Percentiles rank a stretch among this genome's conserved stretches.
Evolutionary conservation across 2,113 vertebrate species (phyloP).

Genomic region (Aphyosemion australe): DNA sequence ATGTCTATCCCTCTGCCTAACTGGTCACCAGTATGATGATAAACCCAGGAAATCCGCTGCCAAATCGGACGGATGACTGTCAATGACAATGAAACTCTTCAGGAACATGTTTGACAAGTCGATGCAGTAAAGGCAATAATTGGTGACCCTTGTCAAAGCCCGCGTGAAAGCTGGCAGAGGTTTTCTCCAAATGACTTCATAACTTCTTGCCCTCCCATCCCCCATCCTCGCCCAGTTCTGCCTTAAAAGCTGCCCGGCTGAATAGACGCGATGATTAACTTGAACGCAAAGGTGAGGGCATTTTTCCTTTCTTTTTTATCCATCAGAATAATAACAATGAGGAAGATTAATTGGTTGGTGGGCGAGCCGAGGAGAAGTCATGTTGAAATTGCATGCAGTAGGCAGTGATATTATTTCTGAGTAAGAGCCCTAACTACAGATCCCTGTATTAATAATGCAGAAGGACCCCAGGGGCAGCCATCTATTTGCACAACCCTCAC

Average conservation of each 20-base stretch:
- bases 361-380: constrained; percentile 57
- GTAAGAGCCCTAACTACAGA: constrained; percentile 59
- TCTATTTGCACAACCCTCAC: constrained; percentile 62
- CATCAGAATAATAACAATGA: constrained; percentile 57
- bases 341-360: constrained; percentile 60
- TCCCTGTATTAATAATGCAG: constrained; percentile 76
- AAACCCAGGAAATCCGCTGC: not conserved
- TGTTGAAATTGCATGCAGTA: constrained; percentile 55
- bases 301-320: constrained; percentile 7
- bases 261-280: constrained; percentile 43
- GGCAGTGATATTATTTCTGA: constrained; percentile 65
- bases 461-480: constrained; percentile 65
- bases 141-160: constrained; percentile 32
- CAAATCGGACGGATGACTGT: constrained; percentile 3
- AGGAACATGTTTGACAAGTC: constrained; percentile 16
- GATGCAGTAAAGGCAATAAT: constrained; percentile 20
- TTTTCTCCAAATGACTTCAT: constrained; percentile 30
- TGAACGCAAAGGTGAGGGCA: constrained; percentile 44
- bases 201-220: constrained; percentile 3
- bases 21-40: constrained; percentile 4
- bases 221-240: constrained; percentile 10
- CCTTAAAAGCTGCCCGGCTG: constrained; percentile 35
- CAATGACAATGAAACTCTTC: constrained; percentile 7
- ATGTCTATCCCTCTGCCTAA: not conserved
- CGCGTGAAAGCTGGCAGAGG: constrained; percentile 14